Evolutionary conservation across 2,888 invertebrate genomes (phyloP).

Genomic region (Diachrysia chrysitis): DNA sequence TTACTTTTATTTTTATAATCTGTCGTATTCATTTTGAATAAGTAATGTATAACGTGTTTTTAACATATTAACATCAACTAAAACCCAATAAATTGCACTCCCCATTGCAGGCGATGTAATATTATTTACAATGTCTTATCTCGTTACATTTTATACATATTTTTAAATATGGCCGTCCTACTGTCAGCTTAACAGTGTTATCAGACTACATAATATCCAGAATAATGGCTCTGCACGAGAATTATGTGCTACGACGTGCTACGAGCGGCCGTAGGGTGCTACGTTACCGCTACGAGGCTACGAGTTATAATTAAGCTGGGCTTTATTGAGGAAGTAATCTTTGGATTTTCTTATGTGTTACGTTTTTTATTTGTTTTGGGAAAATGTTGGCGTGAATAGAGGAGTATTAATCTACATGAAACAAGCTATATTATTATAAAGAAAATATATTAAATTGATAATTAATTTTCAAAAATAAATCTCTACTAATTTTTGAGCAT

Average conservation of each 20-base stretch:
- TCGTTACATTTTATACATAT: conserved; percentile 21
- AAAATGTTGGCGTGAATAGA: neutral
- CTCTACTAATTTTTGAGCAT: no score
- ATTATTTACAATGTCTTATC: conserved; percentile 32
- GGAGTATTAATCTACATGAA: neutral
- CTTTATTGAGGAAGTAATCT: conserved; percentile 62
- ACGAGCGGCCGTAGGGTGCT: conserved; percentile 46
- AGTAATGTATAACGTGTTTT: neutral
- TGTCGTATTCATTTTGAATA: no score
- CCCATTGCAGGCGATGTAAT: neutral
- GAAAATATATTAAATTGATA: no score
- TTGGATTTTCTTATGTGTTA: conserved; percentile 48
- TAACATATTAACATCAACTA: neutral
- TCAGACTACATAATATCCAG: conserved; percentile 52
- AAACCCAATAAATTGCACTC: conserved; percentile 1
- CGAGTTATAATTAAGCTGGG: conserved; percentile 48
- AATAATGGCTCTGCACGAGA: conserved; percentile 57
- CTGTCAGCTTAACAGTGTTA: conserved; percentile 45
- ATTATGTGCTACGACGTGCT: conserved; percentile 54
- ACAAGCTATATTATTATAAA: neutral
- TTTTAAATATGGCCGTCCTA: conserved; percentile 38
- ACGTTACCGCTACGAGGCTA: conserved; percentile 54
- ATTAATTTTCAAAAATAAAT: no score
- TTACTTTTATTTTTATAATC: no score
- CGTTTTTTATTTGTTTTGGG: conserved; percentile 43